Conservation (phyloP, 2,113 vertebrate species). For the Synodontis membranacea region DNA sequence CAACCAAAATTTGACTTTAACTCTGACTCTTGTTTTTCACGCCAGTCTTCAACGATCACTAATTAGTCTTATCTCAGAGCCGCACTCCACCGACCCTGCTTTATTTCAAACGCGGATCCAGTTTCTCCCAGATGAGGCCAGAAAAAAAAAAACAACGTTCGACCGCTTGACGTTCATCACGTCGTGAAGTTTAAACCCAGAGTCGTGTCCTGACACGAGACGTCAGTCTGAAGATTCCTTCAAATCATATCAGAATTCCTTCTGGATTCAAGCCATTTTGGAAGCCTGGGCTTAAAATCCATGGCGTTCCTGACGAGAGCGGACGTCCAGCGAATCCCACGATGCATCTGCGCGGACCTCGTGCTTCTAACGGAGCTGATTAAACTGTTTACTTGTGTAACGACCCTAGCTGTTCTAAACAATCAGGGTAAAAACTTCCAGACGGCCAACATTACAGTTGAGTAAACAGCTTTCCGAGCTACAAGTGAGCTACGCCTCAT, state of each 20-base stretch:
- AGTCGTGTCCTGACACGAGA: too few species aligned
- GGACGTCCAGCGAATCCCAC: slow-evolving; percentile 5
- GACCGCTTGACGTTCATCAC: too few species aligned
- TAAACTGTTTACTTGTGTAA: slow-evolving; percentile 11
- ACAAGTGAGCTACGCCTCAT: neutral
- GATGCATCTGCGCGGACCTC: neutral
- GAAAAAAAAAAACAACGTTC: neutral
- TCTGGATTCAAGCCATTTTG: slow-evolving; percentile 28
- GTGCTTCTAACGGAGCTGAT: slow-evolving; percentile 6
- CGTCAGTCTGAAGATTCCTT: slow-evolving; percentile 3
- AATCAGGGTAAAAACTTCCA: neutral
- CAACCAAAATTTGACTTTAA: neutral
- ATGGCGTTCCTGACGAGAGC: neutral
- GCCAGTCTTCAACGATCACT: neutral
- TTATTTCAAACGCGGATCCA: neutral
- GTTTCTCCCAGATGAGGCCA: neutral
- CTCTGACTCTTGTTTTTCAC: neutral
- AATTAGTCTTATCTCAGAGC: neutral
- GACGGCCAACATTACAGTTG: neutral
- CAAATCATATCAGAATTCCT: slow-evolving; percentile 9
- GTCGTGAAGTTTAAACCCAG: neutral
- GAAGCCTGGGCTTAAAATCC: slow-evolving; percentile 21
- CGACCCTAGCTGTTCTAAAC: neutral
- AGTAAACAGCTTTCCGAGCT: neutral
- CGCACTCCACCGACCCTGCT: neutral